Evolutionary conservation across 2,888 invertebrate species (phyloP).

Genomic region (Fragum sueziense): DNA sequence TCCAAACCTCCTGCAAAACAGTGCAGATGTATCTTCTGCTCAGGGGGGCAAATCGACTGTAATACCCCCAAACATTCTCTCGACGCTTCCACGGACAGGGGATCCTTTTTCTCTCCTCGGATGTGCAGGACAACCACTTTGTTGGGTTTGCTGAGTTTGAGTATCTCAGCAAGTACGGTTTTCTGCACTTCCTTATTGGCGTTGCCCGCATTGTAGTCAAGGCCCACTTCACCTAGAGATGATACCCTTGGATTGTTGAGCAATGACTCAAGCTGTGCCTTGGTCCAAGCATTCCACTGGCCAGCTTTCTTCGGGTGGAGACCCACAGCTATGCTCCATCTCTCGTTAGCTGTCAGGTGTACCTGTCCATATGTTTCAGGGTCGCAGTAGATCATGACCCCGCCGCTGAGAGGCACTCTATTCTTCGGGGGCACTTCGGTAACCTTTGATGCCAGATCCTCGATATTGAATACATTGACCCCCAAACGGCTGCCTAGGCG

Average conservation of each 20-base stretch:
- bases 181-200: neutral
- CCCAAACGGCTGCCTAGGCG: neutral
- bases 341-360: neutral
- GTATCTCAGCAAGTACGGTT: neutral
- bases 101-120: neutral
- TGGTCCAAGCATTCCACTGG: neutral
- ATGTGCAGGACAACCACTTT: neutral
- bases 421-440: constrained; percentile 1
- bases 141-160: neutral
- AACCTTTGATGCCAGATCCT: neutral
- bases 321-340: neutral
- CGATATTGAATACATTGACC: neutral
- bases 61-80: neutral
- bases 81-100: neutral
- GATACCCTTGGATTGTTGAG: neutral
- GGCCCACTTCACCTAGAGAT: neutral
- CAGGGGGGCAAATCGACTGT: neutral
- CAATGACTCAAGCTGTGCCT: neutral
- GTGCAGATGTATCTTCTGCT: neutral
- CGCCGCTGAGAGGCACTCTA: neutral
- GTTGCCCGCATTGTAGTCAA: too few species aligned
- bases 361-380: neutral
- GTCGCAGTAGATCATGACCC: constrained; percentile 5
- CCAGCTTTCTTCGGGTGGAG: neutral
- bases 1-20: neutral